These are phyloP conservation scores for Pyrocoelia pectoralis DNA, from an alignment of 2,888 invertebrate genomes.

Conservation along the genomic window DNA sequence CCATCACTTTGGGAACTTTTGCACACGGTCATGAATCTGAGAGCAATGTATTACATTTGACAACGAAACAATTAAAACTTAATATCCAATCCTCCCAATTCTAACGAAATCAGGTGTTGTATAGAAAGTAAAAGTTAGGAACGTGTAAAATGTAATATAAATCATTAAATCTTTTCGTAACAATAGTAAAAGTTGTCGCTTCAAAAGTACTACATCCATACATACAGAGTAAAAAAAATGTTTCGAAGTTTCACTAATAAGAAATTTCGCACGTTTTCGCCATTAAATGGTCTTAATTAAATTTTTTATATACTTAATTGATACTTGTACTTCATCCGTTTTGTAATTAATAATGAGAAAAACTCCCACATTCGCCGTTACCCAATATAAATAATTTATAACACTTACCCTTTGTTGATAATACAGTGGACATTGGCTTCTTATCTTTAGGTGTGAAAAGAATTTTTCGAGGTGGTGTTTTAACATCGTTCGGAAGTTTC, in stretches of 20 bases:
- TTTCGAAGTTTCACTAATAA: not conserved
- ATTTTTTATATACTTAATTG: not conserved
- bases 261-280: conserved; percentile 22
- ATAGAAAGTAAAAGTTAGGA: not conserved
- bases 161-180: not conserved
- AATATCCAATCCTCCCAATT: not conserved
- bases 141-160: not conserved
- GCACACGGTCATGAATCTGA: too few relatives aligned
- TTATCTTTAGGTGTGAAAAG: conserved; percentile 51
- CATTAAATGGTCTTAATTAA: conserved; percentile 12
- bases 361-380: not conserved
- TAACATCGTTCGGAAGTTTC: conserved; percentile 42
- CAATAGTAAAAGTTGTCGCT: conserved; percentile 11
- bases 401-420: conserved; percentile 42
- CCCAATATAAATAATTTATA: not conserved
- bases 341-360: not conserved
- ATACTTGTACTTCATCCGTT: not conserved
- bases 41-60: too few relatives aligned
- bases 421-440: conserved; percentile 41
- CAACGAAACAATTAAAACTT: too few relatives aligned
- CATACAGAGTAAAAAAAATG: too few relatives aligned
- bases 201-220: not conserved
- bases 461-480: conserved; percentile 42
- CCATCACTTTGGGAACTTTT: too few relatives aligned
- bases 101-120: not conserved